Percentiles rank a stretch among this genome's conserved stretches.
phyloP scores from a whole-genome alignment of 1,140 invertebrate genomes.

The Cotesia typhae region DNA sequence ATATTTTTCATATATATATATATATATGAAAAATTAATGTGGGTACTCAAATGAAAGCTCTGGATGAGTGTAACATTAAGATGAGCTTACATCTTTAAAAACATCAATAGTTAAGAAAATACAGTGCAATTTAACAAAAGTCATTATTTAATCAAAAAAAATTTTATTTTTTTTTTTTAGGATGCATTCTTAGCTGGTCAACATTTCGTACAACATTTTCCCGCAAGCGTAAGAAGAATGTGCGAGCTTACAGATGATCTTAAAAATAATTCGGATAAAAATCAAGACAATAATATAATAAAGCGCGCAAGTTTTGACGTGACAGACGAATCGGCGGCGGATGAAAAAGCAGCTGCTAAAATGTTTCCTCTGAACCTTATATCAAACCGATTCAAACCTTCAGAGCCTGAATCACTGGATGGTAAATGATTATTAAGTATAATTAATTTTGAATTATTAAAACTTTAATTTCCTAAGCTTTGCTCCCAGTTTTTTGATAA shows the following conservation, averaged over 20 bases:
- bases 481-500: not conserved
- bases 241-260: slow-evolving; percentile 50
- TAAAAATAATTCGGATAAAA: slow-evolving; percentile 31
- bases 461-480: no score
- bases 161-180: slow-evolving; percentile 48
- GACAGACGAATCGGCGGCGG: slow-evolving; percentile 38
- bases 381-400: slow-evolving; percentile 54
- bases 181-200: slow-evolving; percentile 81
- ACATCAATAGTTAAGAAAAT: no score
- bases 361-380: slow-evolving; percentile 60
- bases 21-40: no score
- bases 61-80: no score
- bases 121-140: no score
- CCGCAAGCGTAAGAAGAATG: slow-evolving; percentile 65
- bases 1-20: no score
- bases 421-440: slow-evolving; percentile 44
- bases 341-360: slow-evolving; percentile 57
- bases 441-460: no score
- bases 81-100: no score
- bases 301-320: slow-evolving; percentile 34
- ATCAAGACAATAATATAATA: slow-evolving; percentile 38
- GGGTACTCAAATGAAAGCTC: no score
- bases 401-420: slow-evolving; percentile 51
- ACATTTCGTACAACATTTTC: slow-evolving; percentile 82
- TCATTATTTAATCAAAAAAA: no score